Conservation (phyloP, 2,888 invertebrate genomes). For the Heteromurus nitidus region DNA sequence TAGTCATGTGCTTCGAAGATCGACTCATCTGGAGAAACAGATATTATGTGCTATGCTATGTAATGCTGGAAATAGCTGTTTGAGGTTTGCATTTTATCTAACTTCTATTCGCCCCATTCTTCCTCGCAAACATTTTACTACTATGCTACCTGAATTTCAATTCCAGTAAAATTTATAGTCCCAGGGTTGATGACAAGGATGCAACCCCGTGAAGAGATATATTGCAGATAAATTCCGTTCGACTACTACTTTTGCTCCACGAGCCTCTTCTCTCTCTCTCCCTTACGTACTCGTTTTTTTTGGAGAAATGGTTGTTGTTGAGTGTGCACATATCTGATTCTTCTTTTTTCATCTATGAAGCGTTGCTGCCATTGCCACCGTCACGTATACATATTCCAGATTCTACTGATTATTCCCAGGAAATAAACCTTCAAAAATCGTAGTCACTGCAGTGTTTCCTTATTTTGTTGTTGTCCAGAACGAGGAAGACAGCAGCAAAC, state of each 20-base stretch:
- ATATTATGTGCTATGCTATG: too few relatives aligned
- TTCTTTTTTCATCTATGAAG: too few relatives aligned
- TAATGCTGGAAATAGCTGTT: neutral
- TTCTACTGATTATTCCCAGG: conserved; percentile 43
- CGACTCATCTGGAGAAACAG: neutral
- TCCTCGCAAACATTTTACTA: conserved; percentile 42
- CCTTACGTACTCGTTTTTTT: too few relatives aligned
- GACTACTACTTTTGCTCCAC: conserved; percentile 11
- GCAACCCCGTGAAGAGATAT: conserved; percentile 63
- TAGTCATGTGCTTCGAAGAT: too few relatives aligned
- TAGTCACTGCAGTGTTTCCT: neutral
- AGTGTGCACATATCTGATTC: too few relatives aligned
- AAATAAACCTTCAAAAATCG: conserved; percentile 40
- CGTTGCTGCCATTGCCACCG: too few relatives aligned
- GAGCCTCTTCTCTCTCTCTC: neutral
- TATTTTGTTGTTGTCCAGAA: neutral
- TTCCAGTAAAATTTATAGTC: conserved; percentile 69
- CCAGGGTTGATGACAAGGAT: conserved; percentile 68
- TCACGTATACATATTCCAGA: too few relatives aligned
- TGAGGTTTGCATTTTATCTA: neutral
- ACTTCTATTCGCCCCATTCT: neutral
- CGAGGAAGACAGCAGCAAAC: neutral
- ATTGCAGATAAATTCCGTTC: conserved; percentile 65
- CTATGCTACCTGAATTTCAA: conserved; percentile 69
- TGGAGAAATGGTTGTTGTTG: neutral